A percentile compares a stretch with the other conserved stretches of the same genome.
phyloP scores from a whole-genome alignment of 2,888 invertebrate genomes.

The Apodemia zela region DNA sequence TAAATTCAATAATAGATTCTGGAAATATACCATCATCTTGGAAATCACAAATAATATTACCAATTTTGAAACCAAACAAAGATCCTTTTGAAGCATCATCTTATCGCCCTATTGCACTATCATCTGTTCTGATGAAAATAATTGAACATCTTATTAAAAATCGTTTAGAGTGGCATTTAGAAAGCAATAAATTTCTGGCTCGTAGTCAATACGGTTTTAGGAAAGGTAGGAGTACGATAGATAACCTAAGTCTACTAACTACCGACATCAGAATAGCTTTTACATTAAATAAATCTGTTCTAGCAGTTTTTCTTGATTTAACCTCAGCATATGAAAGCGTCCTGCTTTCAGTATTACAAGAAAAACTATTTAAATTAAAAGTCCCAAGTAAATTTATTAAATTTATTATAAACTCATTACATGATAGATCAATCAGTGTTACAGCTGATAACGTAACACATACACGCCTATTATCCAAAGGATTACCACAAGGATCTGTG shows the following conservation, averaged over 20 bases:
- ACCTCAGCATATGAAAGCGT: no score
- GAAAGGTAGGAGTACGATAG: not conserved
- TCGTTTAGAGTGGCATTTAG: not conserved
- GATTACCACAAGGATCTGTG: not conserved
- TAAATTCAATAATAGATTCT: not conserved
- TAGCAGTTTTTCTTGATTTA: no score
- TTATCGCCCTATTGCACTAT: constrained; percentile 17
- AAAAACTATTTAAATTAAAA: no score
- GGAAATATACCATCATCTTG: not conserved
- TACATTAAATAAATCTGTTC: no score
- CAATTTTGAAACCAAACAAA: constrained; percentile 1
- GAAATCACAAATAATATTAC: not conserved
- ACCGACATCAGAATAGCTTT: no score
- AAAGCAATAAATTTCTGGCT: not conserved
- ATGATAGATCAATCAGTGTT: not conserved
- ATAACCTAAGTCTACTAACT: no score
- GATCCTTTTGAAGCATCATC: constrained; percentile 1
- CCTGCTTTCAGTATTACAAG: no score
- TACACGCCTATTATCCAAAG: not conserved
- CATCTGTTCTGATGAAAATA: constrained; percentile 8
- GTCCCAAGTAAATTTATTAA: not conserved
- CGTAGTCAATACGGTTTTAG: not conserved
- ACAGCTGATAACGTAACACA: not conserved
- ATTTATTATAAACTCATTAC: not conserved
- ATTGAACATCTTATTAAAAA: constrained; percentile 18